Base-by-base conservation (phyloP, 2,797 vertebrate genomes). In the Thripadectes ignobilis region DNA sequence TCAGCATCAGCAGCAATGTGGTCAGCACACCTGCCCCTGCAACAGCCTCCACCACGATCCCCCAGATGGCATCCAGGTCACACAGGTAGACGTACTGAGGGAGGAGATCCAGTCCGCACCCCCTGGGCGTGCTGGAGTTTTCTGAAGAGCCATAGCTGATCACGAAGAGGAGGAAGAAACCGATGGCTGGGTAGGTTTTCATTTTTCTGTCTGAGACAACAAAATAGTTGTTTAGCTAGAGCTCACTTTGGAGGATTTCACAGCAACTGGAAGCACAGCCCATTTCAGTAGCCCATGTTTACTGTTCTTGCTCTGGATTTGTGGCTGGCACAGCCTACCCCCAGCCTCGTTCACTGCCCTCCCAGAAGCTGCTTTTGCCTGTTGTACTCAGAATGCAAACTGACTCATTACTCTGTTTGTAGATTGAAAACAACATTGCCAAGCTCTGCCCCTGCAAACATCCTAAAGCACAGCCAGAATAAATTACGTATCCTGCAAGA, bases 21-120 rank as follows among this genome's bases (percentile, higher is more conserved):
- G 98, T 98, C 96, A 99, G 97, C 71, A 96, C 98, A 0, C 99
- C 99, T 0, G 98, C 98, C 4, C 98, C 98, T 0, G 99, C 99
- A 26, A 98, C 98, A 0, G 98, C 98, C 97, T 99, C 99, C 32
- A 99, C 97, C 3, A 99, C 99, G 57, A 99, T 99, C 3, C 99
- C 99, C 99, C 99, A 99, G 57, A 99, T 97, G 74, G 98, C 98
- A 96, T 99, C 99, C 98, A 99, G 98, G 97, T 99, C 98, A 9
- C 99, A 99, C 81, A 99, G 98, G 92, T 98, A 98, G 21, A 99
- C 98, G 59, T 99, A 99, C 92, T 99, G 99, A 14, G 98, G 98
- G 46, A 98, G 97, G 0, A 99, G 98, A 39, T 99, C 99, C 98
- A 99, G 98, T 38, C 99, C 99, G 1, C 99, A 99, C 74, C 99